Percentiles rank a stretch among this genome's conserved stretches.
These are phyloP conservation scores for Clarias platycephalus DNA, from an alignment of 2,797 vertebrate species.

Conservation along the genomic window DNA sequence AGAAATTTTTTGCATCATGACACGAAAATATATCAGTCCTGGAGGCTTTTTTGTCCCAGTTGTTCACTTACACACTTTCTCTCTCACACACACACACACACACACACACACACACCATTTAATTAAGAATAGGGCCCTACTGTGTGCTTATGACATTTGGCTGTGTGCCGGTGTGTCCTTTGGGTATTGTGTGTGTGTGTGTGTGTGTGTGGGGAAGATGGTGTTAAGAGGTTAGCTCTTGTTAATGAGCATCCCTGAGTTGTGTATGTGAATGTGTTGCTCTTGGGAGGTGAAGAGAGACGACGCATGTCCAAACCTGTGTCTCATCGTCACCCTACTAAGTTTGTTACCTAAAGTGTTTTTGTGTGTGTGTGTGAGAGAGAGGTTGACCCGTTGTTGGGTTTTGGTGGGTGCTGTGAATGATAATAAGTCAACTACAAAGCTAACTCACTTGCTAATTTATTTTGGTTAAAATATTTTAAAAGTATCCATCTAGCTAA, in stretches of 20 bases:
- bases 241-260: conserved; percentile 21
- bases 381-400: not conserved
- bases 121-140: not conserved
- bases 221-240: conserved; percentile 17
- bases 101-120: not conserved
- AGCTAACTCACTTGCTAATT: not conserved
- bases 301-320: not conserved
- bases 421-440: not conserved
- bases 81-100: not conserved
- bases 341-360: not conserved
- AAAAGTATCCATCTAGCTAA: not conserved
- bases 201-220: not conserved
- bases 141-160: not conserved
- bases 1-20: not conserved
- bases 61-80: not conserved
- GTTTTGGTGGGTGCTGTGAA: not conserved
- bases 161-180: not conserved
- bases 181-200: not conserved
- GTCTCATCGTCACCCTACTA: not conserved
- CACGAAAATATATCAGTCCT: not conserved
- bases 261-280: conserved; percentile 33
- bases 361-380: not conserved
- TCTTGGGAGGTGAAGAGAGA: conserved; percentile 25
- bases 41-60: conserved; percentile 7
- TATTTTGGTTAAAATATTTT: not conserved